Evolutionary conservation across 37 sponge, comb jelly and placozoan species (phyloP), one percentile per base, ranked within the genome.

Genomic region (Petrosia ficiformis): DNA sequence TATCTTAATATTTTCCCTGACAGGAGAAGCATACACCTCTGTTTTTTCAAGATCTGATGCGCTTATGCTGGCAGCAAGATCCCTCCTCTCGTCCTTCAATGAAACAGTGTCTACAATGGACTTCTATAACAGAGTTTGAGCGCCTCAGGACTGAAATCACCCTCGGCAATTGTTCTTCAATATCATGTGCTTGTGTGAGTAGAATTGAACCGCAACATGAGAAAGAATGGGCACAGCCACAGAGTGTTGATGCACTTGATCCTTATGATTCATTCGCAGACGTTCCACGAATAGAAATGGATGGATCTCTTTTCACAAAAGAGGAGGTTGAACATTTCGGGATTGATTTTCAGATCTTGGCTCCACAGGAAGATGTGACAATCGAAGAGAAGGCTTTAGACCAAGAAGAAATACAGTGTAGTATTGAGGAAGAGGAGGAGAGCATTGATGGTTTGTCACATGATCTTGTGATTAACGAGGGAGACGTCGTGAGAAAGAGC

Each of bases 31-130:
- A 85, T 34, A 80, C 79, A 3, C 89, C 84, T 4, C 25, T 88
- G 26, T 63, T 93, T 28, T 39, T 88, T 19, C 89, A 88, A 42
- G 80, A 84, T 14, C 74, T 93, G 44, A 93, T 93, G 93, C 1
- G 26, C 0, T 38, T 76, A 31, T 93, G 93, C 66, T 93, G 93
- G 93, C 71, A 84, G 25, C 80, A 87, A 1, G 78, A 84, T 11
- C 88, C 93, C 5, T 69, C 70, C 25, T 16, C 71, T 19, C 71
- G 93, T 0, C 93, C 93, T 8, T 39, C 35, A 37, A 93, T 88
- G 86, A 67, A 31, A 0, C 77, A 90, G 33, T 48, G 81, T 19
- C 1, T 26, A 14, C 52, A 85, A 19, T 76, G 82, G 76, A 52
- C 74, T 28, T 44, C 32, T 30, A 57, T 68, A 6, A 69, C 65